phyloP scores from a whole-genome alignment of 1,140 invertebrate species.

The Diorhabda elongata region DNA sequence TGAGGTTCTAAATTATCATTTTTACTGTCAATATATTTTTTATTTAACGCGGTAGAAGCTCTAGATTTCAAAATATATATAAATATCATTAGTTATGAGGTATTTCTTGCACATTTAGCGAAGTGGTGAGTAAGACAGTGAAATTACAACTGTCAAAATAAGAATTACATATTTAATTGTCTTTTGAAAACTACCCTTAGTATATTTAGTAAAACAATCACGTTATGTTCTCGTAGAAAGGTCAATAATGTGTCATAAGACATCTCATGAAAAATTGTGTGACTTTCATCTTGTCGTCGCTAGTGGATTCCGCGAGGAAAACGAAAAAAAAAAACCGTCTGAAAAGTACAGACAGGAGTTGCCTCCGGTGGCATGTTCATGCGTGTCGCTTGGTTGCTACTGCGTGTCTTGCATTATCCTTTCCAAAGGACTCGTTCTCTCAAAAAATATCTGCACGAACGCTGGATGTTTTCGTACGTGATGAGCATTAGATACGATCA shows the following conservation, averaged over 20 bases:
- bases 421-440: constrained; percentile 13
- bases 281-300: constrained; percentile 5
- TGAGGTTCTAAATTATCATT: no score
- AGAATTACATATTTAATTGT: no score
- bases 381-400: constrained; percentile 19
- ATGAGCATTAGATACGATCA: constrained; percentile 7
- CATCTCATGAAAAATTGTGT: background rate
- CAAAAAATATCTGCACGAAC: constrained; percentile 29
- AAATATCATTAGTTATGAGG: no score
- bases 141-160: no score
- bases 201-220: no score
- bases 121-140: no score
- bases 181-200: no score
- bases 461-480: constrained; percentile 21
- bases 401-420: constrained; percentile 26
- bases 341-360: constrained; percentile 22
- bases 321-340: constrained; percentile 1
- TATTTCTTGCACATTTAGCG: no score
- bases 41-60: no score
- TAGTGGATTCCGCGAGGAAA: constrained; percentile 8
- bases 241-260: background rate
- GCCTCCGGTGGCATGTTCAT: constrained; percentile 25
- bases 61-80: no score
- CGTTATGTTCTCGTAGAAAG: background rate
- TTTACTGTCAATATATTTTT: no score